A percentile compares a stretch with the other conserved stretches of the same genome.
These are phyloP conservation scores for Leptopterna dolabrata DNA, from an alignment of 2,888 invertebrate species.

Conservation along the genomic window DNA sequence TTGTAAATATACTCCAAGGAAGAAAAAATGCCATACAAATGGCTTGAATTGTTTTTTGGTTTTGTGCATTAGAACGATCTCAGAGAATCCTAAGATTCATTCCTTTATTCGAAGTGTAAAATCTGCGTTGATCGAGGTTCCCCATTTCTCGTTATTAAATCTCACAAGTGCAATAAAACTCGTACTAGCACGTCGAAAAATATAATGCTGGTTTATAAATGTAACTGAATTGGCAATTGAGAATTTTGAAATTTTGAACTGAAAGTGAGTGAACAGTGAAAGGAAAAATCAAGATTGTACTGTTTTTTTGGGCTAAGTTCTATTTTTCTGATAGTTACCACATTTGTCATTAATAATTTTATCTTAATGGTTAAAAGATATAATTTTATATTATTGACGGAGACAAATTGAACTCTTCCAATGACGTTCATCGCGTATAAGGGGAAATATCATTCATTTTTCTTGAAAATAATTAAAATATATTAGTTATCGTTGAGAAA, in stretches of 20 bases:
- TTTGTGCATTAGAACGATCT: constrained; percentile 32
- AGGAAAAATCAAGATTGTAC: not conserved
- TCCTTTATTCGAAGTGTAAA: constrained; percentile 28
- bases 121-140: not conserved
- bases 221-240: not conserved
- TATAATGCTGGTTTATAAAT: not conserved
- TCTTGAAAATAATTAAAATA: not conserved
- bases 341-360: constrained; percentile 13
- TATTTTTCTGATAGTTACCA: constrained; percentile 47
- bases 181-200: not conserved
- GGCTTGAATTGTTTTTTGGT: not conserved
- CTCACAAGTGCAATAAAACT: constrained; percentile 43
- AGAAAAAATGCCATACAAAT: constrained; percentile 12
- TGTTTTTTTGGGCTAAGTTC: constrained; percentile 1
- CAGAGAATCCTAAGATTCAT: constrained; percentile 47
- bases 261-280: not conserved
- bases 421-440: not conserved
- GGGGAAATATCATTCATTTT: constrained; percentile 46
- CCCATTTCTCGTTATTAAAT: not conserved
- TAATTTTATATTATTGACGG: not conserved
- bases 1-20: not conserved
- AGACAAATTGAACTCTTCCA: not conserved
- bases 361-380: not conserved
- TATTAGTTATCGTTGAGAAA: not conserved
- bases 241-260: not conserved